These are phyloP conservation scores for Sandelia bainsii DNA, from an alignment of 2,797 vertebrate species.

Conservation along the genomic window DNA sequence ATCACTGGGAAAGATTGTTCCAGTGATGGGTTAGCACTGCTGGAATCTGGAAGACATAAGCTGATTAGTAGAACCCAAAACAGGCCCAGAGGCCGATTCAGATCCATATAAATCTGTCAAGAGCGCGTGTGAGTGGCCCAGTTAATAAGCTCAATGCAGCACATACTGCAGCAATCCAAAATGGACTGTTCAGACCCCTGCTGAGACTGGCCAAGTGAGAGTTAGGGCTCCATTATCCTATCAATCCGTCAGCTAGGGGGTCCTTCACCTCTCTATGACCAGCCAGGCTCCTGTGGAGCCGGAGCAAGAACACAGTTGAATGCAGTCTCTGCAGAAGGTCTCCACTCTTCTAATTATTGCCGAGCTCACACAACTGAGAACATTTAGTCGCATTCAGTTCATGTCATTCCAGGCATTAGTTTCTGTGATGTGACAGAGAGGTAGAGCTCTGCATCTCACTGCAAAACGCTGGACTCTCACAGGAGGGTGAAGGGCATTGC, in stretches of 20 bases:
- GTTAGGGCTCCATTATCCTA: conserved; percentile 63
- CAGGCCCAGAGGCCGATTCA: conserved; percentile 29
- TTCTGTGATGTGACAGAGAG: conserved; percentile 25
- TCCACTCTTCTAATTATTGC: neutral
- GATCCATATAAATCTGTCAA: conserved; percentile 21
- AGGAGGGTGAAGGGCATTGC: conserved; percentile 41
- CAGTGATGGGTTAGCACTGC: neutral
- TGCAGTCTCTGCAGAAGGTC: neutral
- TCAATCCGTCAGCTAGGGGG: conserved; percentile 55
- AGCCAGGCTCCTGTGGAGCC: neutral
- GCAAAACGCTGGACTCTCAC: conserved; percentile 6
- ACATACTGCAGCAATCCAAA: conserved; percentile 28
- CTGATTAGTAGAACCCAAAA: conserved; percentile 21
- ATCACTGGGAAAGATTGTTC: neutral
- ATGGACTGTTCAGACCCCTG: conserved; percentile 46
- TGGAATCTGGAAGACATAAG: conserved; percentile 6
- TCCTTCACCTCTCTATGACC: conserved; percentile 47
- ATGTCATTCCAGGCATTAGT: conserved; percentile 29
- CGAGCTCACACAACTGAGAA: neutral
- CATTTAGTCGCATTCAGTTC: conserved; percentile 3
- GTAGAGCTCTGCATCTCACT: conserved; percentile 26
- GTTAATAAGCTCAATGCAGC: conserved; percentile 29
- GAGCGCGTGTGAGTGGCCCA: conserved; percentile 17
- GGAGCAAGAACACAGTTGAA: neutral
- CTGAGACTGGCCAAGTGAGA: conserved; percentile 38